phyloP scores from a whole-genome alignment of 1,140 invertebrate genomes.

The Drosophila simulans region DNA sequence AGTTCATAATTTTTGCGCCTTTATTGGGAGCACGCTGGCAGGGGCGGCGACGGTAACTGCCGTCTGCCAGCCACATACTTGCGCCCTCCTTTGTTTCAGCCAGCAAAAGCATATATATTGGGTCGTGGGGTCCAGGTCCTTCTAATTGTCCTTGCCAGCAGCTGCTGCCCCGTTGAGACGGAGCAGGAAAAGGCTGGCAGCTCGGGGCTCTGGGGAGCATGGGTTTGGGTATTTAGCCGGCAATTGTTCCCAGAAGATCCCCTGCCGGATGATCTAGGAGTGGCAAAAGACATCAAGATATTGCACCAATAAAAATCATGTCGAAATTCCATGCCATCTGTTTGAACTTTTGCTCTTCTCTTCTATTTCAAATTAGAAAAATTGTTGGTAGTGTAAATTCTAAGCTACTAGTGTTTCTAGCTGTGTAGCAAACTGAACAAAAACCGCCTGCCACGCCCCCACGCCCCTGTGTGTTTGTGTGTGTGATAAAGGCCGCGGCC shows the following conservation, averaged over 20 bases:
- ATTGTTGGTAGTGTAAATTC: too few relatives aligned
- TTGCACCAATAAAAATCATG: too few relatives aligned
- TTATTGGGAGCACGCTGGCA: constrained; percentile 51
- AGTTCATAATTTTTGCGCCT: constrained; percentile 75
- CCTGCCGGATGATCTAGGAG: not conserved
- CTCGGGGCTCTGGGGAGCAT: not conserved
- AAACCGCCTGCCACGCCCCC: constrained; percentile 24
- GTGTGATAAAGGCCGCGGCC: constrained; percentile 46
- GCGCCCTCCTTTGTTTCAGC: not conserved
- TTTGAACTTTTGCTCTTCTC: too few relatives aligned
- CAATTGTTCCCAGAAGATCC: constrained; percentile 26
- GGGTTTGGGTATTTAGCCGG: not conserved
- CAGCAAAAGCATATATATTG: constrained; percentile 3
- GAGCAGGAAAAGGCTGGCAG: constrained; percentile 2
- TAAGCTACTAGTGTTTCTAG: too few relatives aligned
- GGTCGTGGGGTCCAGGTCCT: constrained; percentile 15
- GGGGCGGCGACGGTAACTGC: constrained; percentile 7
- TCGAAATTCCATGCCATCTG: too few relatives aligned
- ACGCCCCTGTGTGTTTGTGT: constrained; percentile 19
- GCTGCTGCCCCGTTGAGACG: constrained; percentile 30
- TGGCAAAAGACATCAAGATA: too few relatives aligned
- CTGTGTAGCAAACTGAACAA: constrained; percentile 16
- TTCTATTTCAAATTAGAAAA: too few relatives aligned
- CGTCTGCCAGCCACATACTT: constrained; percentile 13
- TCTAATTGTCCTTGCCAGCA: constrained; percentile 67